These are phyloP conservation scores for Pimephales promelas DNA, from an alignment of 2,113 vertebrate genomes.

Conservation along the genomic window DNA sequence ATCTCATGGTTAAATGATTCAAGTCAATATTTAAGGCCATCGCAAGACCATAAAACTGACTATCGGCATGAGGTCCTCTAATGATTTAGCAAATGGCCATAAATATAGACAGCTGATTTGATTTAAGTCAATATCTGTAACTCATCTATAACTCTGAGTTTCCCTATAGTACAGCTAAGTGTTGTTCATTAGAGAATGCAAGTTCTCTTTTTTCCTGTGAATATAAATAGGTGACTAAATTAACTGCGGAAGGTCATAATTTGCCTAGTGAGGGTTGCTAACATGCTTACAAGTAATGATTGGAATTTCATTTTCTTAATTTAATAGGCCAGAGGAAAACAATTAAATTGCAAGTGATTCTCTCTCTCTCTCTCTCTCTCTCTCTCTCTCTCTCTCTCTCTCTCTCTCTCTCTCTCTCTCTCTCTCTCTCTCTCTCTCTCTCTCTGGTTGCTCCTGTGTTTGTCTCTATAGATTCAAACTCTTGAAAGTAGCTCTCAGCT, in stretches of 20 bases:
- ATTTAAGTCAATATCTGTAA: constrained; percentile 35
- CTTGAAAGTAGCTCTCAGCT: constrained; percentile 35
- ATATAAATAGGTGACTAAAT: constrained; percentile 48
- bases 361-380: not conserved
- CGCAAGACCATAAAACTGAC: constrained; percentile 44
- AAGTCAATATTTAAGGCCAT: constrained; percentile 52
- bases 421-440: not conserved
- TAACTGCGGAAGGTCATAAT: constrained; percentile 42
- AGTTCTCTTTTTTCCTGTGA: constrained; percentile 32
- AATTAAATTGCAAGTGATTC: constrained; percentile 45
- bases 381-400: too few relatives aligned
- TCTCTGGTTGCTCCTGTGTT: constrained; percentile 29
- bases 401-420: too few relatives aligned
- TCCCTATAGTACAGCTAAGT: not conserved
- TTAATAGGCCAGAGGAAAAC: constrained; percentile 44
- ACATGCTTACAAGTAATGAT: constrained; percentile 42
- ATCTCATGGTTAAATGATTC: constrained; percentile 50
- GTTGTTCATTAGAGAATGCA: constrained; percentile 38
- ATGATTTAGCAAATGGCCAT: constrained; percentile 43
- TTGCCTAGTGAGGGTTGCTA: constrained; percentile 41
- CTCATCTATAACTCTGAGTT: not conserved
- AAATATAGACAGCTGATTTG: constrained; percentile 24
- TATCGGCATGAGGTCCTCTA: constrained; percentile 33
- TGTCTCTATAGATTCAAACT: constrained; percentile 14
- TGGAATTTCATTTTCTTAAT: constrained; percentile 52